Evolutionary conservation across 2,113 vertebrate species (phyloP).

Genomic region (Corvus hawaiiensis): DNA sequence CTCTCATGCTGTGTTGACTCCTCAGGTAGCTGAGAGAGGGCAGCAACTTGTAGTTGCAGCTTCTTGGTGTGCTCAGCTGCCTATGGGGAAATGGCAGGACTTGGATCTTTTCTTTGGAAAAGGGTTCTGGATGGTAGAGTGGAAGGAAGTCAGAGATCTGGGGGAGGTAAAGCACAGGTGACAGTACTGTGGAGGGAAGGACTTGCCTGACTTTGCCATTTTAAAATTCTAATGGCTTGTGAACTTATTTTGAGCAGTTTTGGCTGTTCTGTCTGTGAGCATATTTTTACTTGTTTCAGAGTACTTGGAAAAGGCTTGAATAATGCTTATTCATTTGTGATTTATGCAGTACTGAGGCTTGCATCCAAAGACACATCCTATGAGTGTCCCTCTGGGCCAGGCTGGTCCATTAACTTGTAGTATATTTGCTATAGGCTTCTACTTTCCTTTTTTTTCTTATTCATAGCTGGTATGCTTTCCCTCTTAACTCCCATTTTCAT

Average conservation of each 20-base stretch:
- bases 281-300: background rate
- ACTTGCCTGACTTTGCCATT: background rate
- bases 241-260: background rate
- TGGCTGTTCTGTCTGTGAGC: background rate
- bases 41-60: background rate
- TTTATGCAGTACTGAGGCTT: background rate
- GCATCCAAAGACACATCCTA: background rate
- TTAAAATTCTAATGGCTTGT: background rate
- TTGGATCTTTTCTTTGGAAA: background rate
- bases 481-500: background rate
- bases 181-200: background rate
- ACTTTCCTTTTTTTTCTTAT: background rate
- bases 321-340: slow-evolving; percentile 1
- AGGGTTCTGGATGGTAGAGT: background rate
- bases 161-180: background rate
- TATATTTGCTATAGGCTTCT: background rate
- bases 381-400: background rate
- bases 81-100: background rate
- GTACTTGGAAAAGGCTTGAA: background rate
- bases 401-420: background rate
- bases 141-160: background rate
- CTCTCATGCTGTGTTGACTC: background rate
- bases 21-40: background rate
- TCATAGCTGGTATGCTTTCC: background rate
- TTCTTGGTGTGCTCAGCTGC: background rate